Base-by-base conservation (phyloP, 2,888 invertebrate genomes). In the Biston betularia region DNA sequence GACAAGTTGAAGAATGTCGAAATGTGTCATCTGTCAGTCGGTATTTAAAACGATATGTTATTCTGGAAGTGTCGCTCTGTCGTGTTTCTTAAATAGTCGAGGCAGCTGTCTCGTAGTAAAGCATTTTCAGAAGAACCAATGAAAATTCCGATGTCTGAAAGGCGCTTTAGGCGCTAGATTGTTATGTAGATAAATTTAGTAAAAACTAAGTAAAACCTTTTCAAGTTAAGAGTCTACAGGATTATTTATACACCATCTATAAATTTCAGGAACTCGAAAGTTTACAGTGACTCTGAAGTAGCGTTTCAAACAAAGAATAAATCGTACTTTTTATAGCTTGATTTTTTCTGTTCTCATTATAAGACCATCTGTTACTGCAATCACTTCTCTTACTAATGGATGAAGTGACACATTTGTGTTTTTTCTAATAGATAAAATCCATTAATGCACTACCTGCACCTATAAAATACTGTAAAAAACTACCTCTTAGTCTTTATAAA, bases 21-120 rank as follows among this genome's bases (percentile, higher is more conserved):
- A 92, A 93, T 91, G 93, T 93, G 93, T 93, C 93, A 92, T 89
- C 93, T 93, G 93, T 93, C 93, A 93, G 87, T 92, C 83, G 93
- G 89, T 86, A 89, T 93, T 93, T 93, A 93, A 89, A 91, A 86
- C 92, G 89, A 93, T 93, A 92, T 92, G 92, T 93, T 93, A 90
- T 90, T 91, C 85, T 85, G 86, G 82, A 90, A 87, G 87, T 86
- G 88, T 84, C 86, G 79, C 78, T 78, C 75, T 78, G 85, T 85
- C 85, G 83, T 85, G 85, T 88, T 86, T 89, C 89, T 86, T 86
- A 89, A 90, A 90, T 89, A 89, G 88, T 85, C 79, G 81, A 85
- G 80, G 83, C 89, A 90, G 92, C 90, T 90, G 91, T 86, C 87
- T 82, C 64, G 80, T 75, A 83, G 81, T 87, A 83, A 88, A 78